phyloP scores from a whole-genome alignment of 2,888 invertebrate genomes.

The Leucozona laternaria region DNA sequence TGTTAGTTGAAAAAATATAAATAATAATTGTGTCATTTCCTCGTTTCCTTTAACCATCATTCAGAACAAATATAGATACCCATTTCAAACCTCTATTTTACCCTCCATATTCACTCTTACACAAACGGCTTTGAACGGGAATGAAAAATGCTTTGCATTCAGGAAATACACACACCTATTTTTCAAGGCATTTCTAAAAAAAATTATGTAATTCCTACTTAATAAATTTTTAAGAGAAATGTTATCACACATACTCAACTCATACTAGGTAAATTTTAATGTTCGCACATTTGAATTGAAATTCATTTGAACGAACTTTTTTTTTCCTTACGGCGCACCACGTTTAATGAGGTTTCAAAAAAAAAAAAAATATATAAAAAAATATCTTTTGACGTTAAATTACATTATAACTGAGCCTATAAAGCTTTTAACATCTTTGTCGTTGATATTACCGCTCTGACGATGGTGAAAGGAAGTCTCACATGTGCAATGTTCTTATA shows the following conservation, averaged over 20 bases:
- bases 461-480: conserved; percentile 49
- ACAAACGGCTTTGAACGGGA: not conserved
- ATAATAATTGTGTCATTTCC: too few species aligned
- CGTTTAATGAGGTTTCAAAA: conserved; percentile 15
- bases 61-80: too few species aligned
- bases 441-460: conserved; percentile 32
- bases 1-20: too few species aligned
- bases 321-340: conserved; percentile 19
- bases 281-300: conserved; percentile 68
- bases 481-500: conserved; percentile 56
- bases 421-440: conserved; percentile 36
- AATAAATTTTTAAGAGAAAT: conserved; percentile 63
- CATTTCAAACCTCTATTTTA: too few species aligned
- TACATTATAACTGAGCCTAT: conserved; percentile 37
- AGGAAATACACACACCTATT: not conserved
- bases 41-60: too few species aligned
- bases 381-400: conserved; percentile 32
- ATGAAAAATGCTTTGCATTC: not conserved
- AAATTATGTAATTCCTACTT: conserved; percentile 3
- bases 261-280: conserved; percentile 55
- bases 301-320: conserved; percentile 43
- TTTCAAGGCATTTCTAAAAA: not conserved
- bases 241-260: conserved; percentile 24
- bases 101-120: not conserved
- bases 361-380: conserved; percentile 31